A percentile compares a stretch with the other conserved stretches of the same genome.
Conservation (phyloP, 2,113 vertebrate species). For the Isichthys henryi region DNA sequence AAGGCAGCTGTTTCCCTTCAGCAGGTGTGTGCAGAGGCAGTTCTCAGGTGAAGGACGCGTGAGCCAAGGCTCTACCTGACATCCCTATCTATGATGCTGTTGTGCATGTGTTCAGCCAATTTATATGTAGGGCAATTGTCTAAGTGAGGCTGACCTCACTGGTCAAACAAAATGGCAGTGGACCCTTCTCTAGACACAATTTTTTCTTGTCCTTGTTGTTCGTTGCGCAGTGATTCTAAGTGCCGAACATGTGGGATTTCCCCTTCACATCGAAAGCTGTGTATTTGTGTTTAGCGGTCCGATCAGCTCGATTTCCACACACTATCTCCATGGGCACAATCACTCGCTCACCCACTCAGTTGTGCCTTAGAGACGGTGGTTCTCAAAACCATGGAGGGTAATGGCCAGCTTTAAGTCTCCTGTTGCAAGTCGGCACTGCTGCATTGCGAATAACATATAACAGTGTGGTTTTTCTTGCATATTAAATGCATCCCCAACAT, state of each 20-base stretch:
- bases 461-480: neutral
- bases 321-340: neutral
- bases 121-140: neutral
- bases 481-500: neutral
- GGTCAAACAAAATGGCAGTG: neutral
- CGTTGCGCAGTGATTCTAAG: neutral
- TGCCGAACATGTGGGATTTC: neutral
- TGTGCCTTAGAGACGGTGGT: neutral
- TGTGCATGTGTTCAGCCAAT: neutral
- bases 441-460: neutral
- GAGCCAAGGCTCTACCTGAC: neutral
- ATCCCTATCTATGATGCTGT: neutral
- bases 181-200: neutral
- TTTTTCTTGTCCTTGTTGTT: neutral
- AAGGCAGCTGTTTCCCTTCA: neutral
- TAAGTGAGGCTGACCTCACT: neutral
- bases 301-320: neutral
- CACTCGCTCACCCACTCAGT: neutral
- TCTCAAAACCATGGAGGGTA: neutral
- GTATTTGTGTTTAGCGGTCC: neutral
- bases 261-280: neutral
- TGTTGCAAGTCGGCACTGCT: neutral
- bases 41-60: neutral
- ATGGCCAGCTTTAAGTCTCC: neutral
- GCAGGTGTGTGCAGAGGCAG: neutral